Evolutionary conservation across 2,888 invertebrate genomes (phyloP).

Genomic region (Troilus luridus): DNA sequence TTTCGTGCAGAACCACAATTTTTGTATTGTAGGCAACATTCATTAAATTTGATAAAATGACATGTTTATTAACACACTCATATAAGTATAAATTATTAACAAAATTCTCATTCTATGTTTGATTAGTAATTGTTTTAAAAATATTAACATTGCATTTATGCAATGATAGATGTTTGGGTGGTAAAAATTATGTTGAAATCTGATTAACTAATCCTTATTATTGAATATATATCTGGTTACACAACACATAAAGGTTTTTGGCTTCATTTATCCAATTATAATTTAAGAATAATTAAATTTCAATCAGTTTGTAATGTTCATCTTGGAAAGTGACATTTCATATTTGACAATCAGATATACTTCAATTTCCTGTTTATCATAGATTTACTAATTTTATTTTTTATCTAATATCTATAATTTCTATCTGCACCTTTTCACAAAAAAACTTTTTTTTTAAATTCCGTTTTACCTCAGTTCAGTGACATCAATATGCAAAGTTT

Average conservation of each 20-base stretch:
- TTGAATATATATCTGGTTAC: background rate
- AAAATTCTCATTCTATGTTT: background rate
- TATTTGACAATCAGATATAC: background rate
- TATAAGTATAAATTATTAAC: background rate
- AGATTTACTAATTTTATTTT: background rate
- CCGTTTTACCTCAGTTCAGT: conserved; percentile 1
- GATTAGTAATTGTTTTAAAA: background rate
- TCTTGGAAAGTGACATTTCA: background rate
- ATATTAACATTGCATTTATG: background rate
- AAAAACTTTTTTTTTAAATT: background rate
- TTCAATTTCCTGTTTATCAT: background rate
- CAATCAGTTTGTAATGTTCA: background rate
- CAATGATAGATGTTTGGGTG: background rate
- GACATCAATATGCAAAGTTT: background rate
- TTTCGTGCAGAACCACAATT: background rate
- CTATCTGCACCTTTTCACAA: background rate
- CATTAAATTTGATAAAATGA: background rate
- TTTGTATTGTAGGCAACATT: conserved; percentile 3
- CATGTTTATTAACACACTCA: background rate
- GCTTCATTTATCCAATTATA: background rate
- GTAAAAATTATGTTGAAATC: background rate
- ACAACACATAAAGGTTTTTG: background rate
- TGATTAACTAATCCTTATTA: background rate
- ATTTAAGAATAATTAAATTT: background rate
- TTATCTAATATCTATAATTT: background rate